Evolutionary conservation across 37 sponge, comb jelly and placozoan genomes (phyloP), one percentile per base, ranked within the genome.

Genomic region (Dysidea cf. avara): DNA sequence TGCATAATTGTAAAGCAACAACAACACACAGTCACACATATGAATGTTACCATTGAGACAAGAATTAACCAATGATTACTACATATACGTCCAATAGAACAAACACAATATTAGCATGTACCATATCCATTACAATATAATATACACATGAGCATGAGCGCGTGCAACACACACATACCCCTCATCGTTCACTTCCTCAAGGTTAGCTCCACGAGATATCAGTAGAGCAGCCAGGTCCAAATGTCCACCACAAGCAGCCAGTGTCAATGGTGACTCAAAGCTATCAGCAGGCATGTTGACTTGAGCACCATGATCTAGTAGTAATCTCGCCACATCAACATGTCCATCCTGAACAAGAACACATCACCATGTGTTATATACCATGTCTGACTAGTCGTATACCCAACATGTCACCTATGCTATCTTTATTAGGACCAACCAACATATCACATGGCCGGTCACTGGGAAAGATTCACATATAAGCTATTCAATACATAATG

Each of bases 241-340:
- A 56, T 90, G 91, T 1, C 91, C 91, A 14, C 91, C 91, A 77
- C 87, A 90, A 0, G 91, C 87, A 9, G 91, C 87, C 71, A 90
- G 67, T 11, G 91, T 90, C 52, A 90, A 61, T 16, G 91, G 91
- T 7, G 91, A 85, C 79, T 90, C 91, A 81, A 90, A 90, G 72
- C 91, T 85, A 61, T 90, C 91, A 12, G 73, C 83, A 37, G 91
- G 91, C 91, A 90, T 90, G 78, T 90, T 90, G 0, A 90, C 87
- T 79, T 88, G 89, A 18, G 91, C 91, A 22, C 86, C 91, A 49
- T 90, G 91, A 55, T 90, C 87, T 30, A 90, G 72, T 28, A 90
- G 75, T 21, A 90, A 70, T 28, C 83, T 51, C 12, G 91, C 91
- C 22, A 90, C 91, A 33, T 90, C 91, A 55, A 90, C 91, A 81